These are phyloP conservation scores for Charaxes varanes DNA, from an alignment of 1,140 invertebrate species.

Conservation along the genomic window DNA sequence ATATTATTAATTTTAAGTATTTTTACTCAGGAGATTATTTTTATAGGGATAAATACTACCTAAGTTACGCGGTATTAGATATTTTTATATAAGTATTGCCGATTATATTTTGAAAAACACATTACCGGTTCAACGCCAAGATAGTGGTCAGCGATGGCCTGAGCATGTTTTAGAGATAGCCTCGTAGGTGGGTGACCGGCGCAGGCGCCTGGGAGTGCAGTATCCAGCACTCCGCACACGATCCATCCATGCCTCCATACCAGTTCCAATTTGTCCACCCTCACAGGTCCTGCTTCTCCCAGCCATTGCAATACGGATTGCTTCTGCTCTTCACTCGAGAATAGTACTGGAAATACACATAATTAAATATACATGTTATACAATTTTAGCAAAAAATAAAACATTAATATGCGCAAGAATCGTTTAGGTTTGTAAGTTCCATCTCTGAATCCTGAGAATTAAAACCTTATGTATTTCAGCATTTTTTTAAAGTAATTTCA, in stretches of 20 bases:
- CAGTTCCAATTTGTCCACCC: conserved; percentile 52
- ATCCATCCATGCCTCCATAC: conserved; percentile 76
- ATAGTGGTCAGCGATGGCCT: conserved; percentile 74
- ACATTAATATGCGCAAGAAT: too few species aligned
- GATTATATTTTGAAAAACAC: too few species aligned
- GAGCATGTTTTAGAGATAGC: conserved; percentile 72
- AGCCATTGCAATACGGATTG: conserved; percentile 64
- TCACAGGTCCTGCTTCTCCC: conserved; percentile 46
- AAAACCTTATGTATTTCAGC: too few species aligned
- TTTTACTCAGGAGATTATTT: too few species aligned
- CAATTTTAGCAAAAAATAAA: too few species aligned
- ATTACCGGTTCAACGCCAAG: conserved; percentile 75
- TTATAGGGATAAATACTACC: too few species aligned
- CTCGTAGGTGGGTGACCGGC: conserved; percentile 70
- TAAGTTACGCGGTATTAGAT: too few species aligned
- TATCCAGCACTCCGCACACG: conserved; percentile 74
- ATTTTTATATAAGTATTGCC: not conserved
- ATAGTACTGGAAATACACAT: conserved; percentile 53
- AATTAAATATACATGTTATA: conserved; percentile 1
- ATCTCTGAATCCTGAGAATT: too few species aligned
- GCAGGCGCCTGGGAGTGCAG: conserved; percentile 74
- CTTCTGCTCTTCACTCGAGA: conserved; percentile 61
- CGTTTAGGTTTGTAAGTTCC: too few species aligned
- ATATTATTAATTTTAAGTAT: too few species aligned
- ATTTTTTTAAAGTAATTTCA: too few species aligned